phyloP scores from a whole-genome alignment of 2,113 vertebrate genomes.

The pig (Sus scrofa) region DNA sequence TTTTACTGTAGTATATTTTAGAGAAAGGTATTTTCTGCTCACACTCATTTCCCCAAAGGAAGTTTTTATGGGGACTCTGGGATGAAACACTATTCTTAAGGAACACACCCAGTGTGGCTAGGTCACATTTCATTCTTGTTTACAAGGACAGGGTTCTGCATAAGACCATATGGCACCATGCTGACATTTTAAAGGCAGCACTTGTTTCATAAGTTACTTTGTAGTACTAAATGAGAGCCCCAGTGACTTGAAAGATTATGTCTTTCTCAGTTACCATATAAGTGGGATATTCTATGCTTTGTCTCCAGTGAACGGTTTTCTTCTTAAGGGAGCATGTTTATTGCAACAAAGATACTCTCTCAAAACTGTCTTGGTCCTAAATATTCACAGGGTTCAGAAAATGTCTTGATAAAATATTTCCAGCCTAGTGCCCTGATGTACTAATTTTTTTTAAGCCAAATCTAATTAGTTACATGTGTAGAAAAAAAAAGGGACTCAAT shows the following conservation, averaged over 20 bases:
- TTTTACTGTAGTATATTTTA: conserved; percentile 56
- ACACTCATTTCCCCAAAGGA: conserved; percentile 69
- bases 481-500: conserved; percentile 54
- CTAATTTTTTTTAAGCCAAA: background rate
- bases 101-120: conserved; percentile 50
- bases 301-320: conserved; percentile 20
- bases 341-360: conserved; percentile 46
- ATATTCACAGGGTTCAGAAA: conserved; percentile 51
- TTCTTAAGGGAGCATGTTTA: conserved; percentile 62
- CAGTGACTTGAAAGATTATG: conserved; percentile 44
- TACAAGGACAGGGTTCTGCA: conserved; percentile 62
- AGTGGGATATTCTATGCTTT: conserved; percentile 28
- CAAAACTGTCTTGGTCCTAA: conserved; percentile 46
- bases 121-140: conserved; percentile 79
- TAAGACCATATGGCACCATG: conserved; percentile 53
- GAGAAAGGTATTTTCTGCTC: conserved; percentile 74
- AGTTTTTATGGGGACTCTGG: conserved; percentile 73
- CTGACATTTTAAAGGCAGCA: conserved; percentile 68
- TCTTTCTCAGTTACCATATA: conserved; percentile 51
- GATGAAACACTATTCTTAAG: conserved; percentile 73
- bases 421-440: conserved; percentile 28
- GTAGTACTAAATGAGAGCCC: conserved; percentile 29
- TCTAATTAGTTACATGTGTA: conserved; percentile 75
- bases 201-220: conserved; percentile 59
- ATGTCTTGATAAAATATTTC: conserved; percentile 63